phyloP scores from a whole-genome alignment of 2,888 invertebrate species.

The Spialia ferax region DNA sequence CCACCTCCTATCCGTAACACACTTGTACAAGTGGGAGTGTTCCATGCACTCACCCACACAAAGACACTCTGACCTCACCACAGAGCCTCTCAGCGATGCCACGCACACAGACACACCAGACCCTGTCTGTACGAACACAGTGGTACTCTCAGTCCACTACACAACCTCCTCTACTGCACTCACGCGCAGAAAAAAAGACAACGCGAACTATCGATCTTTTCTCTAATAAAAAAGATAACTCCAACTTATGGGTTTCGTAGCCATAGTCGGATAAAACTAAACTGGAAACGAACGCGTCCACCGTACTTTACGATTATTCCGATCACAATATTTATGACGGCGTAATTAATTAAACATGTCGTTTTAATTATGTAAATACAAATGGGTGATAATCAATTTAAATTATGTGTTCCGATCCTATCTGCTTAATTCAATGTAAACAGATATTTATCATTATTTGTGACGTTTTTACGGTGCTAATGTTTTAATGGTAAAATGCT shows the following conservation, averaged over 20 bases:
- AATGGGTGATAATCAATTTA: constrained; percentile 82
- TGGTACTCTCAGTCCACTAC: constrained; percentile 83
- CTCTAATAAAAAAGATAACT: constrained; percentile 76
- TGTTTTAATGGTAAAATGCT: constrained; percentile 58
- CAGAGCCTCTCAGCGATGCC: constrained; percentile 65
- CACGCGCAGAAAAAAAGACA: constrained; percentile 86
- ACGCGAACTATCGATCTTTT: constrained; percentile 85
- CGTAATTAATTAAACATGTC: constrained; percentile 83
- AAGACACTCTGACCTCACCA: constrained; percentile 61
- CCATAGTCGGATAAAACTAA: constrained; percentile 77
- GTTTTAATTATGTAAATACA: constrained; percentile 83
- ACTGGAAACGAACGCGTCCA: constrained; percentile 78
- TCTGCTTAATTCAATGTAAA: constrained; percentile 81
- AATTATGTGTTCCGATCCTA: constrained; percentile 77
- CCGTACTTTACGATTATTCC: constrained; percentile 55
- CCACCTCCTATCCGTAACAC: constrained; percentile 61
- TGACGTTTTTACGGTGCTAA: constrained; percentile 76
- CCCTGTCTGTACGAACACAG: constrained; percentile 78
- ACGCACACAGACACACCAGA: constrained; percentile 68
- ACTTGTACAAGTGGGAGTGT: constrained; percentile 76
- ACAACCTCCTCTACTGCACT: constrained; percentile 86
- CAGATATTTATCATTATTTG: constrained; percentile 76
- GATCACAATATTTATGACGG: constrained; percentile 78
- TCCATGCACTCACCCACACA: constrained; percentile 79
- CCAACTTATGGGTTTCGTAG: constrained; percentile 68